Evolutionary conservation across 2,797 vertebrate species (phyloP).

Genomic region (Sebastiscus tertius): DNA sequence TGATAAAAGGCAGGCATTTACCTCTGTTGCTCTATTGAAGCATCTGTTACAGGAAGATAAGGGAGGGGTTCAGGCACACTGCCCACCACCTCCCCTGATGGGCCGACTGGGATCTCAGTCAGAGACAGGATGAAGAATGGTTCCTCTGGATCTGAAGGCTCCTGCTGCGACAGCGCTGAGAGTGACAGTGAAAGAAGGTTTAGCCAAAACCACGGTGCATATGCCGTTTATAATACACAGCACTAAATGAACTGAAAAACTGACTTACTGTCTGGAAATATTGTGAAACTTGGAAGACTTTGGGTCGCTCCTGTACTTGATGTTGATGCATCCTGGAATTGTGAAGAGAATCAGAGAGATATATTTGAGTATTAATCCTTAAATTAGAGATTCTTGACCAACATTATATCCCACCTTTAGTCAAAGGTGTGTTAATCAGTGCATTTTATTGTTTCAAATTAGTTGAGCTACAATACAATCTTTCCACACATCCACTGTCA

Average conservation of each 20-base stretch:
- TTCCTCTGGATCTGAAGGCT: constrained; percentile 69
- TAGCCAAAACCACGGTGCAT: background rate
- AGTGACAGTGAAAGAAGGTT: background rate
- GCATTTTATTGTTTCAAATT: background rate
- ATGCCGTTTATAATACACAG: background rate
- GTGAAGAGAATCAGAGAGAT: constrained; percentile 7
- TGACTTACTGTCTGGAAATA: constrained; percentile 62
- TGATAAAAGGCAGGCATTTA: constrained; percentile 27
- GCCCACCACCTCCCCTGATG: constrained; percentile 23
- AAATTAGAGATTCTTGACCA: background rate
- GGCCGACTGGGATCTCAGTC: constrained; percentile 76
- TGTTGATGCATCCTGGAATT: constrained; percentile 37
- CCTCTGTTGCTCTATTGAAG: constrained; percentile 53
- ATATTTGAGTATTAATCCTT: background rate
- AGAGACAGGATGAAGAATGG: constrained; percentile 83
- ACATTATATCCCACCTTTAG: background rate
- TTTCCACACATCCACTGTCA: background rate
- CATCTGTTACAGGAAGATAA: constrained; percentile 33
- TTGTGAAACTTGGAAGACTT: constrained; percentile 1
- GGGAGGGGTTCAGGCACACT: constrained; percentile 5
- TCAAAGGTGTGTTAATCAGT: background rate
- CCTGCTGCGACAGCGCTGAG: constrained; percentile 48
- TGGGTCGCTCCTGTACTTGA: background rate
- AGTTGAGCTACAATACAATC: background rate
- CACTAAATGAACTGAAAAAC: background rate